Base-by-base conservation (phyloP, 2,888 invertebrate species). In the Meloe dianella region DNA sequence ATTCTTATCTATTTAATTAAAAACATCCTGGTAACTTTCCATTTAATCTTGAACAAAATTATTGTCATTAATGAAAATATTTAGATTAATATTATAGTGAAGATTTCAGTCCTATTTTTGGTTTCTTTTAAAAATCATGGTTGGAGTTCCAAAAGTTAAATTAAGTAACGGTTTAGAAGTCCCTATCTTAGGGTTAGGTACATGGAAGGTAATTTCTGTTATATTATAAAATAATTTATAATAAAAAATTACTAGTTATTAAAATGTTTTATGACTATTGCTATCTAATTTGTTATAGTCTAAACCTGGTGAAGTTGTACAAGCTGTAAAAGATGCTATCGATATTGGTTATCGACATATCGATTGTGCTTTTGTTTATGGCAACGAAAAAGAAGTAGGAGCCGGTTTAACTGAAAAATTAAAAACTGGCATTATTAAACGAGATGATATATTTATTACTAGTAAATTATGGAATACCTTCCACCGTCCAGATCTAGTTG, bases 401-500 rank as follows among this genome's bases (percentile, higher is more conserved):
- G 87, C 85, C 2, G 93, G 90, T 0, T 84, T 93, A 59, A 84
- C 85, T 1, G 87, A 86, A 5, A 91, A 91, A 79, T 86, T 93
- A 27, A 79, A 83, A 0, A 89, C 91, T 73, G 91, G 91, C 0
- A 86, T 86, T 0, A 87, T 93, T 0, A 91, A 89, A 74, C 86
- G 93, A 14, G 89, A 90, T 75, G 89, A 91, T 22, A 81, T 93
- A 0, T 93, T 92, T 80, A 85, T 93, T 70, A 90, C 90, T 0
- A 92, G 92, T 60, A 93, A 95, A 87, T 82, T 95, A 3, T 96
- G 96, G 96, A 95, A 96, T 85, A 95, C 94, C 0, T 94, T 89
- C 83, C 97, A 97, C 81, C 88, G 89, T 20, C 88, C 89, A 0
- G 92, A 94, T 30, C 47, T 78, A 64, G 83, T 84, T 7, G 81